Conservation (phyloP, 1,140 invertebrate species). For the Drosophila albomicans region DNA sequence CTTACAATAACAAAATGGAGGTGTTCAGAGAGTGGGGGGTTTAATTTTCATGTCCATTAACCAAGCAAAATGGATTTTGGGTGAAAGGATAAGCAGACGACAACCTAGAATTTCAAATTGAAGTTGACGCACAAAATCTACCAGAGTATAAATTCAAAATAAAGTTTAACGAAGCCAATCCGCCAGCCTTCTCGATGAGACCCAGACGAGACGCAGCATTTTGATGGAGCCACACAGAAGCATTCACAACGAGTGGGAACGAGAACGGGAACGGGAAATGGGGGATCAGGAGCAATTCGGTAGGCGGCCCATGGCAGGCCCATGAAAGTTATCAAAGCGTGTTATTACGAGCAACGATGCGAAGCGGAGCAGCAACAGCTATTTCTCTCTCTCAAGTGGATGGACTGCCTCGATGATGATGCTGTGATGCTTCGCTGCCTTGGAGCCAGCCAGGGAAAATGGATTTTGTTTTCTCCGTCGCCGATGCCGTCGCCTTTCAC, state of each 20-base stretch:
- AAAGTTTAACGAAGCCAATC: constrained; percentile 83
- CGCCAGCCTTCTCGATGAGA: constrained; percentile 8
- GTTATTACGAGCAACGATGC: constrained; percentile 79
- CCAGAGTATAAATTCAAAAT: constrained; percentile 74
- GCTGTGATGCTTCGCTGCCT: constrained; percentile 30
- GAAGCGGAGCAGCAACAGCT: constrained; percentile 40
- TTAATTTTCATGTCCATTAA: constrained; percentile 85
- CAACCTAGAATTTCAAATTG: constrained; percentile 64
- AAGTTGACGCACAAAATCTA: constrained; percentile 53
- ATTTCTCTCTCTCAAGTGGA: constrained; percentile 55
- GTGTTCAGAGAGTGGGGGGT: constrained; percentile 11
- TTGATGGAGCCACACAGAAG: constrained; percentile 20
- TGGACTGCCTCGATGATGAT: constrained; percentile 22
- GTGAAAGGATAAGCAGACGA: constrained; percentile 66
- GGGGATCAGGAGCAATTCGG: constrained; percentile 46
- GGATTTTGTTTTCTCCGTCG: constrained; percentile 48
- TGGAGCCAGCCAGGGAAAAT: constrained; percentile 70
- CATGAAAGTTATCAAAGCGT: constrained; percentile 84
- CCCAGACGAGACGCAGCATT: constrained; percentile 1
- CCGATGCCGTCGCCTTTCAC: not conserved
- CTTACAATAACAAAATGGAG: constrained; percentile 57
- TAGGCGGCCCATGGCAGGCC: constrained; percentile 47
- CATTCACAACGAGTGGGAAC: constrained; percentile 7
- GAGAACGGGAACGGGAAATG: constrained; percentile 13
- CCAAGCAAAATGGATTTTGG: constrained; percentile 73